Conservation (phyloP, 1,140 invertebrate species). For the Drosophila insularis region DNA sequence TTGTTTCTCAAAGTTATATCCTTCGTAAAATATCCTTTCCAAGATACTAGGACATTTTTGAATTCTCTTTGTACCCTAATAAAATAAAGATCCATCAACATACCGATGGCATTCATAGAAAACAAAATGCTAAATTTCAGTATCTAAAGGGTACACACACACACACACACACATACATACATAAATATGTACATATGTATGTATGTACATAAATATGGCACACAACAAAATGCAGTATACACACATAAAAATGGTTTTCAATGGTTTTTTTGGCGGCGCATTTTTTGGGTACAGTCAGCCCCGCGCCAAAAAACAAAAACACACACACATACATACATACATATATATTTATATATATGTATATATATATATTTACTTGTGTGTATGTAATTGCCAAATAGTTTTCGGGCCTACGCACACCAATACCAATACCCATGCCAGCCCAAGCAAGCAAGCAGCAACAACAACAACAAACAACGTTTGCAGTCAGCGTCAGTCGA, state of each 20-base stretch:
- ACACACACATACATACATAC: constrained; percentile 19
- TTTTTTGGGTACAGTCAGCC: constrained; percentile 25
- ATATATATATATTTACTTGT: constrained; percentile 30
- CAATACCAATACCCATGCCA: constrained; percentile 14
- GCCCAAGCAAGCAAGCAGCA: constrained; percentile 27
- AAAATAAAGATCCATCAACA: too few relatives aligned
- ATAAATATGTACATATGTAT: not conserved
- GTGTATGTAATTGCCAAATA: constrained; percentile 77
- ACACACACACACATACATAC: not conserved
- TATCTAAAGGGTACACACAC: not conserved
- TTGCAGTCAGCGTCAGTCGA: constrained; percentile 51
- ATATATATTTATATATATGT: constrained; percentile 18
- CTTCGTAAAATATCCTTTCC: too few relatives aligned
- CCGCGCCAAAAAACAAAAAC: constrained; percentile 29
- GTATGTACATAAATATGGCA: not conserved
- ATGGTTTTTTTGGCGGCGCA: constrained; percentile 25
- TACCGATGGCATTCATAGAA: too few relatives aligned
- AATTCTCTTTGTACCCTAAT: too few relatives aligned
- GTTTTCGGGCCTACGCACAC: constrained; percentile 71
- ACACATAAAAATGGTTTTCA: constrained; percentile 40
- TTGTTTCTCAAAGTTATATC: too few relatives aligned
- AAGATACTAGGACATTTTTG: too few relatives aligned
- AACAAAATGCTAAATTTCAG: too few relatives aligned
- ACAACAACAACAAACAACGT: constrained; percentile 34
- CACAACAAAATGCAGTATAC: constrained; percentile 72